phyloP scores from a whole-genome alignment of 2,113 vertebrate genomes.

The Podarcis cretensis region DNA sequence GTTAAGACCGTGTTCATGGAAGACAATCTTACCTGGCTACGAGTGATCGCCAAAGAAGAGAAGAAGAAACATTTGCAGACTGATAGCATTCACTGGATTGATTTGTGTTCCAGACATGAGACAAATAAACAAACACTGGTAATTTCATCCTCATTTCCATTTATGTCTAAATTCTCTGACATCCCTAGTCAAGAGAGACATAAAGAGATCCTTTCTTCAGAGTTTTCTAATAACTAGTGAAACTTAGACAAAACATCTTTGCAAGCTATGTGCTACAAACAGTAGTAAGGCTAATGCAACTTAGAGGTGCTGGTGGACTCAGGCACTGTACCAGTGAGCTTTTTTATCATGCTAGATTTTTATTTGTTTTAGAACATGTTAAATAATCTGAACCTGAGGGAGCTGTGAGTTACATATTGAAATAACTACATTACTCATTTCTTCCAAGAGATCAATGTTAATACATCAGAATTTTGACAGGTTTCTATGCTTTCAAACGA shows the following conservation, averaged over 20 bases:
- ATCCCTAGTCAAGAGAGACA: not conserved
- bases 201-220: not conserved
- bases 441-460: conserved; percentile 11
- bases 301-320: not conserved
- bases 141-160: no score
- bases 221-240: not conserved
- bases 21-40: no score
- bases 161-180: no score
- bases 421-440: conserved; percentile 27
- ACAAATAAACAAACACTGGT: no score
- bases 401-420: not conserved
- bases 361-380: conserved; percentile 4
- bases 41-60: no score
- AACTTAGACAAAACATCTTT: not conserved
- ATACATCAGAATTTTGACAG: conserved; percentile 20
- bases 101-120: no score
- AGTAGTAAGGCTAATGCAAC: not conserved
- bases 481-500: not conserved
- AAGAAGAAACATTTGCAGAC: no score
- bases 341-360: not conserved
- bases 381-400: not conserved
- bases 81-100: no score
- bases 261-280: not conserved
- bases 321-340: not conserved
- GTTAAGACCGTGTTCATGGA: no score